Evolutionary conservation across 2,113 vertebrate genomes (phyloP).

Genomic region (Acrocephalus kingi): DNA sequence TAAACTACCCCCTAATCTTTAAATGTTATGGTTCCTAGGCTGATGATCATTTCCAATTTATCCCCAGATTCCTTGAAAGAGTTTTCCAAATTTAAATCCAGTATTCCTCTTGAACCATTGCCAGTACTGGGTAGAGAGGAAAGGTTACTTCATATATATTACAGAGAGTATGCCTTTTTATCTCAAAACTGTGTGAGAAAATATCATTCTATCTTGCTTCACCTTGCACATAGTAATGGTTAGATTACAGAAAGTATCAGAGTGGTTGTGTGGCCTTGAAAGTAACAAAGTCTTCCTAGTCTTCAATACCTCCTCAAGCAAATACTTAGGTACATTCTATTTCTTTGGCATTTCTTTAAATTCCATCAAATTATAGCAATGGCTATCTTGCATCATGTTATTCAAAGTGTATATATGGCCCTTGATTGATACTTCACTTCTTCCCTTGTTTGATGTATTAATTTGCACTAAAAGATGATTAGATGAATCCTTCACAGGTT

Average conservation of each 20-base stretch:
- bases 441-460: not conserved
- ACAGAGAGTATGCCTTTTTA: not conserved
- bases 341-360: not conserved
- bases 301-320: not conserved
- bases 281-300: not conserved
- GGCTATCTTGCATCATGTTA: not conserved
- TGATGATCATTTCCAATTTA: not conserved
- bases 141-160: not conserved
- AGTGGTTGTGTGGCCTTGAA: not conserved
- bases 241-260: not conserved
- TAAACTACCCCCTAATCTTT: not conserved
- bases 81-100: not conserved
- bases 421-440: not conserved
- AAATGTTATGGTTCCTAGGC: not conserved
- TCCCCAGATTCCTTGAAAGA: not conserved
- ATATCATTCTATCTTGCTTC: not conserved
- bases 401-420: not conserved
- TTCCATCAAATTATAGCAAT: not conserved
- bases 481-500: constrained; percentile 25
- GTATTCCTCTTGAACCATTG: not conserved
- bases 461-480: not conserved
- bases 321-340: not conserved
- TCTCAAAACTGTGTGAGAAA: not conserved
- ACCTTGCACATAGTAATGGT: not conserved
- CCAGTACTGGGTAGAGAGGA: not conserved